Evolutionary conservation across 1,140 invertebrate species (phyloP).

Genomic region (Odontomachus brunneus): DNA sequence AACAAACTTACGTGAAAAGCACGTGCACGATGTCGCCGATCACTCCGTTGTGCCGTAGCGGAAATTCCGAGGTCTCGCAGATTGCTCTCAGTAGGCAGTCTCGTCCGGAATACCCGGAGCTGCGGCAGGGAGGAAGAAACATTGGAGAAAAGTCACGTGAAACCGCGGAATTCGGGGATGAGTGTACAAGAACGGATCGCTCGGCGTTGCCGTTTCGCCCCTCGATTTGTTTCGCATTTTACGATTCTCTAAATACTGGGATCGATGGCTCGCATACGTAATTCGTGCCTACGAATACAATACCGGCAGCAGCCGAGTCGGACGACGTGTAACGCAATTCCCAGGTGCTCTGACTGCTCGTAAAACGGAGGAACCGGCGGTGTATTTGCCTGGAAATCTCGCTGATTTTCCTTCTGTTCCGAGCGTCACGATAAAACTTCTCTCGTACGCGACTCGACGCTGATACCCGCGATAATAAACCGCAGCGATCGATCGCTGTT

Average conservation of each 20-base stretch:
- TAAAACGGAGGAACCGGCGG: slow-evolving; percentile 44
- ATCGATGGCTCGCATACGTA: slow-evolving; percentile 51
- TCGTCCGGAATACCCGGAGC: slow-evolving; percentile 79
- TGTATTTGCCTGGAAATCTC: slow-evolving; percentile 35
- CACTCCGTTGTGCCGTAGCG: slow-evolving; percentile 82
- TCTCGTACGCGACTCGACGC: not conserved
- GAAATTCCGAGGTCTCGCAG: slow-evolving; percentile 81
- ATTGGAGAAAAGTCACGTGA: slow-evolving; percentile 43
- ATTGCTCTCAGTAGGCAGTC: slow-evolving; percentile 83
- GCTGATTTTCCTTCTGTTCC: slow-evolving; percentile 35
- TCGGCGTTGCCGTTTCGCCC: slow-evolving; percentile 2
- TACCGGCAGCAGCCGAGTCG: not conserved
- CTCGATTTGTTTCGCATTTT: slow-evolving; percentile 44
- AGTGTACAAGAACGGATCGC: not conserved
- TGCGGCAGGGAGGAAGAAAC: slow-evolving; percentile 60
- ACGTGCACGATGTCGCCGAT: slow-evolving; percentile 83
- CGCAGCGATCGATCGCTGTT: not conserved
- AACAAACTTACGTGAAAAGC: slow-evolving; percentile 84
- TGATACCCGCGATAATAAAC: slow-evolving; percentile 22
- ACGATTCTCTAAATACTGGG: slow-evolving; percentile 57
- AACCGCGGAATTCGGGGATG: not conserved
- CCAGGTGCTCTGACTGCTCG: slow-evolving; percentile 23
- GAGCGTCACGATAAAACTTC: not conserved
- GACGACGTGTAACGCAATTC: slow-evolving; percentile 44
- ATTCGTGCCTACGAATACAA: slow-evolving; percentile 41